Evolutionary conservation across 2,888 invertebrate genomes (phyloP), one percentile per base, ranked within the genome.

Genomic region (Unio pictorum): DNA sequence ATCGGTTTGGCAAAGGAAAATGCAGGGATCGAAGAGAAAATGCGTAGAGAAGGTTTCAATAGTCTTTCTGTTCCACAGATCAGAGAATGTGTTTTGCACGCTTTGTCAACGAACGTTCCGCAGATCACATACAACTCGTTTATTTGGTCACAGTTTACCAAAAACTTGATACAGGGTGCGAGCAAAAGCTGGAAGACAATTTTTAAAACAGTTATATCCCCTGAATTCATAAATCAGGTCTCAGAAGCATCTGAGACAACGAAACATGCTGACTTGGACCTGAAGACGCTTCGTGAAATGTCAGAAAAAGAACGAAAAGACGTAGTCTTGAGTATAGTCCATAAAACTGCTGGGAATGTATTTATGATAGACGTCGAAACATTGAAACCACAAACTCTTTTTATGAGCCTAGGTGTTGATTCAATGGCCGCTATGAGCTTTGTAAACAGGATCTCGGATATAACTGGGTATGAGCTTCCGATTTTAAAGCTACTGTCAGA

Each of bases 371-470:
- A 81, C 15, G 71, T 68, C 5, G 68, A 63, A 11, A 59, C 67
- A 7, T 56, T 81, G 11, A 64, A 72, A 0, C 34, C 63, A 30
- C 75, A 78, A 20, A 66, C 70, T 17, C 69, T 62, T 26, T 71
- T 81, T 20, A 67, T 75, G 17, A 73, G 71, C 23, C 61, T 78
- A 18, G 82, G 81, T 15, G 70, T 81, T 60, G 82, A 82, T 64
- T 82, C 82, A n/a, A 79, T 82, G 73, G 69, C 77, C n/a, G 81
- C 78, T 18, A 80, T 80, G 77, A 74, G 76, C 28, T 67, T 79
- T n/a, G 67, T 74, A 15, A 74, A 74, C 11, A 45, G 45, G 15
- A 45, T 45, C 15, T 1, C 45, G 45, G 15, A 45, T 11, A 45
- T 45, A 45, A 45, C 45, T 45, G 45, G 45, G 15, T 45, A 45